phyloP scores from a whole-genome alignment of 2,888 invertebrate genomes.

The Lasioglossum lativentre region DNA sequence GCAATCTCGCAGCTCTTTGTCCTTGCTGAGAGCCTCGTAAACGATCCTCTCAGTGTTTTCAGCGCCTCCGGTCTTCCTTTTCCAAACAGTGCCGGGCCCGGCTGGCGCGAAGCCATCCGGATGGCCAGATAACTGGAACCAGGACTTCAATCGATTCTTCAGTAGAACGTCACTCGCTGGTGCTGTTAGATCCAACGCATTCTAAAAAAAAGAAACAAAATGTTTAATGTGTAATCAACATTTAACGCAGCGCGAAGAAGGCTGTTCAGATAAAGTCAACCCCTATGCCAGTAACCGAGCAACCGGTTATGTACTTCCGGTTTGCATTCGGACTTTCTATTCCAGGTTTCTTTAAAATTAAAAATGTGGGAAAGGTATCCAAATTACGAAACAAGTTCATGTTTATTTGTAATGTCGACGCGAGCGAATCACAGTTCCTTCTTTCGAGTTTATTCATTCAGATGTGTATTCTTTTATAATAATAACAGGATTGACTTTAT shows the following conservation, averaged over 20 bases:
- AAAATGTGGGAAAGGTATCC: neutral
- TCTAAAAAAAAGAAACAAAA: constrained; percentile 86
- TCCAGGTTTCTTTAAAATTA: neutral
- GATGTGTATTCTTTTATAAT: no score
- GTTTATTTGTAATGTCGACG: neutral
- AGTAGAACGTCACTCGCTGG: constrained; percentile 95
- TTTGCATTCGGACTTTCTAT: neutral
- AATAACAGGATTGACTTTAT: neutral
- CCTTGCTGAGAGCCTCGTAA: constrained; percentile 92
- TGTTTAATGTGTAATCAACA: neutral
- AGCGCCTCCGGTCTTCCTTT: constrained; percentile 90
- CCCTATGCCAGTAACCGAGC: neutral
- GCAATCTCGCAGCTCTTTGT: constrained; percentile 89
- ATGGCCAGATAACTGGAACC: constrained; percentile 98
- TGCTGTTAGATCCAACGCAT: constrained; percentile 95
- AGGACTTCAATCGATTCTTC: constrained; percentile 88
- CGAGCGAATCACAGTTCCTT: no score
- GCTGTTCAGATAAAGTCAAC: neutral
- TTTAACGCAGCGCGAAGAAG: neutral
- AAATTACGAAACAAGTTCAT: neutral
- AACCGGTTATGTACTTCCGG: neutral
- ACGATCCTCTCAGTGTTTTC: constrained; percentile 91
- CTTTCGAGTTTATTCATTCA: no score
- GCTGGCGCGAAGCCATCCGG: constrained; percentile 97
- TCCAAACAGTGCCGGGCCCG: constrained; percentile 97